Evolutionary conservation across 2,113 vertebrate genomes (phyloP).

Genomic region (Carassius gibelio): DNA sequence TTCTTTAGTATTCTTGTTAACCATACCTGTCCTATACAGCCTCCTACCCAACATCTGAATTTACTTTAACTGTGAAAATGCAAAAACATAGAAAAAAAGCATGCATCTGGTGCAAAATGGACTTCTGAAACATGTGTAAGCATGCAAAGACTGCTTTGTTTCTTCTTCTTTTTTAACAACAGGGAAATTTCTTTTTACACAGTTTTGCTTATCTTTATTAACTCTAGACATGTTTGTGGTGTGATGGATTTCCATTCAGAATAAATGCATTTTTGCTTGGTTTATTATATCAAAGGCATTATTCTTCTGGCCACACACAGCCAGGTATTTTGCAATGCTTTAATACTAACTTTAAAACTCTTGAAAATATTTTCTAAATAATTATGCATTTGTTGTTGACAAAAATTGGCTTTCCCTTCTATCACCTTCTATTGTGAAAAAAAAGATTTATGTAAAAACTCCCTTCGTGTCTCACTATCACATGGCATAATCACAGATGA

Average conservation of each 20-base stretch:
- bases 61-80: background rate
- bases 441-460: background rate
- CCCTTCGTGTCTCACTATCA: background rate
- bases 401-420: background rate
- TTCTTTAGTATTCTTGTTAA: background rate
- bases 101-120: background rate
- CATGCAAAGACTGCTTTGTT: background rate
- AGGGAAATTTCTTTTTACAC: background rate
- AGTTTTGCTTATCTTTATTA: conserved; percentile 23
- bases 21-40: background rate
- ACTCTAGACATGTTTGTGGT: background rate
- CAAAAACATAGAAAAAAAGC: background rate
- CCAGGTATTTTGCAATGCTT: conserved; percentile 5
- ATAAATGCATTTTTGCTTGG: background rate
- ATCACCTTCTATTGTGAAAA: background rate
- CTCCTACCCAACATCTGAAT: background rate
- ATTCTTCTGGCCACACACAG: background rate
- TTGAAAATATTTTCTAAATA: conserved; percentile 1
- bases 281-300: background rate
- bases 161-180: background rate
- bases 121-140: background rate
- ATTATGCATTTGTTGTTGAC: background rate
- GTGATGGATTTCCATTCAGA: background rate
- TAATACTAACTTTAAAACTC: background rate
- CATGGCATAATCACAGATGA: background rate